Base-by-base conservation (phyloP, 2,797 vertebrate genomes). In the Sebastes elongatus region DNA sequence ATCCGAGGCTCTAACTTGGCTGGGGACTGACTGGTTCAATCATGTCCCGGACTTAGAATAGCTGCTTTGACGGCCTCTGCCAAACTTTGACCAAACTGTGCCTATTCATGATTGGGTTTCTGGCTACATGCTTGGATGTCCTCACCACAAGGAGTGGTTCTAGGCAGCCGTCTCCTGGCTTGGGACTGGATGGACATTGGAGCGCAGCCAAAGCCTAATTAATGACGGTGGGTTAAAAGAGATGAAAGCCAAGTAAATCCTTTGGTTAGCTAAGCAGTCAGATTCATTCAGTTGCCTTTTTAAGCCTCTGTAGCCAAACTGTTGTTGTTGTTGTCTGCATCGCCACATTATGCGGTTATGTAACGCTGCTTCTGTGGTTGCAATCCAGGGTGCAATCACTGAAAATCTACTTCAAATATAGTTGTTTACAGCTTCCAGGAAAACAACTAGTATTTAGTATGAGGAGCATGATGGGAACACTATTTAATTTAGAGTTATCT, bases 61-160 rank as follows among this genome's bases (percentile, higher is more conserved):
- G 89, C 79, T 75, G 76, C 89, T 93, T 85, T 90, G 86, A 91
- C 55, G 6, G 10, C 75, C 59, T 57, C 30, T 84, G 93, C 92
- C 92, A 94, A 92, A 92, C 86, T 86, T 80, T 83, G 79, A 89
- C 92, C 92, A 93, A 93, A 92, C 88, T 84, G 85, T 88, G 88
- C 88, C 91, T 89, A 87, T 93, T 94, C 92, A 94, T 46, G 75
- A 83, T 83, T 60, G 72, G 81, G 35, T 65, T 81, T 65, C 27
- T 55, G 73, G 81, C 86, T 74, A 38, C 81, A 85, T 83, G 73
- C 83, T 92, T 92, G 88, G 84, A 91, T 78, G 82, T 82, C 71
- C 76, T 91, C 80, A 84, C 90, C 87, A 83, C 86, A 85, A 93
- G 89, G 75, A 92, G 86, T 88, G 82, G 89, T 83, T 80, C 68